Evolutionary conservation across 1,140 invertebrate genomes (phyloP).

Genomic region (Drosophila baimaii): DNA sequence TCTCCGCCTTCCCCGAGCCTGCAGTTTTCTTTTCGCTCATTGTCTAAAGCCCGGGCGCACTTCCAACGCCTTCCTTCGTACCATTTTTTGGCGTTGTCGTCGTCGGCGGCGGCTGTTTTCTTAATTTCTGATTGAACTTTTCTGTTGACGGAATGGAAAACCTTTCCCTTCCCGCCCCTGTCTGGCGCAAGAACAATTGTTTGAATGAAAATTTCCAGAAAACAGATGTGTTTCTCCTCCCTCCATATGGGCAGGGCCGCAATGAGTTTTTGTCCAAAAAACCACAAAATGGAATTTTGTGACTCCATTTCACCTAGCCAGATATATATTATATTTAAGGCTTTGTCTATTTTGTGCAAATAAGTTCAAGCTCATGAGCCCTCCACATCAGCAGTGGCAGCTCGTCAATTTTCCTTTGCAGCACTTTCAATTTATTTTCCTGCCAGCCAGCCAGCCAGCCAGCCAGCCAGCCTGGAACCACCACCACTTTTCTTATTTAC

Average conservation of each 20-base stretch:
- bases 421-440: slow-evolving; percentile 79
- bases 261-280: slow-evolving; percentile 51
- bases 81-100: slow-evolving; percentile 63
- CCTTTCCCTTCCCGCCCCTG: slow-evolving; percentile 23
- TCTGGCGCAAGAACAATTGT: slow-evolving; percentile 66
- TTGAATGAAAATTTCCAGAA: slow-evolving; percentile 67
- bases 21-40: slow-evolving; percentile 45
- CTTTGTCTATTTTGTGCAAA: slow-evolving; percentile 71
- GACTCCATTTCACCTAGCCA: slow-evolving; percentile 22
- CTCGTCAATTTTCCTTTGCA: slow-evolving; percentile 72
- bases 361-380: slow-evolving; percentile 72
- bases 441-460: slow-evolving; percentile 22
- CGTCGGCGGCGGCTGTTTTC: slow-evolving; percentile 70
- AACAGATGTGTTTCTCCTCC: slow-evolving; percentile 71
- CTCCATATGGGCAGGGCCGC: slow-evolving; percentile 54
- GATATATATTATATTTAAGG: slow-evolving; percentile 40
- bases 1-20: not conserved
- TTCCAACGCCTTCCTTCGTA: slow-evolving; percentile 60
- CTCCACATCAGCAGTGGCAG: slow-evolving; percentile 40
- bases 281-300: slow-evolving; percentile 62
- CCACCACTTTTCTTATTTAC: slow-evolving; percentile 63
- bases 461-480: slow-evolving; percentile 12
- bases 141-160: slow-evolving; percentile 77
- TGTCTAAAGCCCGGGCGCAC: slow-evolving; percentile 61
- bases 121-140: slow-evolving; percentile 83